These are phyloP conservation scores for Blomia tropicalis DNA, from an alignment of 2,888 invertebrate species.

Conservation along the genomic window DNA sequence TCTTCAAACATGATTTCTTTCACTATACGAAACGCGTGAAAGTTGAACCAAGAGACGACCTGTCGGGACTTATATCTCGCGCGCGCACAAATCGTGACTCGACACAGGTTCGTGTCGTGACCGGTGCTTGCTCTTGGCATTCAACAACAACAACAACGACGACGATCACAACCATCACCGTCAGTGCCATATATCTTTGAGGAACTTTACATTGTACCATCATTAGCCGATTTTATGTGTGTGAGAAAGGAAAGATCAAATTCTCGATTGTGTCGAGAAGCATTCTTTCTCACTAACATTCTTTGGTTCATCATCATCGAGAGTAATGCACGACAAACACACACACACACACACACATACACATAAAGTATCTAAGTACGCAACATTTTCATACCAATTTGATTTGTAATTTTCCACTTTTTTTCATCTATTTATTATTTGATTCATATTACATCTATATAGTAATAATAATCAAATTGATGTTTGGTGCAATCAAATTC, in stretches of 20 bases:
- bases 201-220: conserved; percentile 6
- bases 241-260: conserved; percentile 4
- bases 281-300: background rate
- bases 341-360: no score
- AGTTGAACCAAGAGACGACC: conserved; percentile 4
- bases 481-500: no score
- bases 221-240: no score
- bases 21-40: background rate
- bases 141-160: background rate
- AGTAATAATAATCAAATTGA: no score
- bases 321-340: no score
- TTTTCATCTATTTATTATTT: background rate
- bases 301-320: no score
- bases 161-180: no score
- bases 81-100: conserved; percentile 6
- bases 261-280: background rate
- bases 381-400: no score
- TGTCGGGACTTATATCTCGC: background rate
- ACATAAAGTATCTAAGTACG: no score
- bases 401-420: no score
- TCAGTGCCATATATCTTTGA: conserved; percentile 15
- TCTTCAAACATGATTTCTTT: no score
- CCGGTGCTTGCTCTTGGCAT: background rate
- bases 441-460: no score
- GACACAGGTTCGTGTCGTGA: conserved; percentile 12